Conservation (phyloP, 2,797 vertebrate species). For the Intellagama lesueurii region DNA sequence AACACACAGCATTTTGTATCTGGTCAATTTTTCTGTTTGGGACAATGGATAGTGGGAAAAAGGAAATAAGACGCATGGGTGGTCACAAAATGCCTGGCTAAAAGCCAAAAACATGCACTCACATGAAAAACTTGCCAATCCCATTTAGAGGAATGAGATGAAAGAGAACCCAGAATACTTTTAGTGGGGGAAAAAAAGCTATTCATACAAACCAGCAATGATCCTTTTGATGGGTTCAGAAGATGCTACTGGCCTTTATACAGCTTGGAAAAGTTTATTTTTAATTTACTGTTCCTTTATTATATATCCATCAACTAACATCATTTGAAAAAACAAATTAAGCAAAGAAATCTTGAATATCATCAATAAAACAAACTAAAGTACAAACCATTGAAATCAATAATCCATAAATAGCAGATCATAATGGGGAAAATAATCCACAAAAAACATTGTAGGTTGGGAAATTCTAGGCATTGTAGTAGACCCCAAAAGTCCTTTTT, state of each 20-base stretch:
- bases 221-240: background rate
- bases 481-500: no score
- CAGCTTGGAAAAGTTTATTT: no score
- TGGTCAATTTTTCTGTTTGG: constrained; percentile 69
- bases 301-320: no score
- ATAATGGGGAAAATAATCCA: no score
- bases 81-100: constrained; percentile 54
- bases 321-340: no score
- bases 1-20: constrained; percentile 73
- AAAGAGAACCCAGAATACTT: background rate
- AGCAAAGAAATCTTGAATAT: no score
- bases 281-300: no score
- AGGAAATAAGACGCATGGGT: constrained; percentile 40
- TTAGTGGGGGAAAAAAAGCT: background rate
- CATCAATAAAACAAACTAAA: no score
- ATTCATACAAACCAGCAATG: constrained; percentile 24
- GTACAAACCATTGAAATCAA: no score
- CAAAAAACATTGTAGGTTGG: no score
- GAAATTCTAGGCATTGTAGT: no score
- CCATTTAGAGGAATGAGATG: constrained; percentile 15
- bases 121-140: constrained; percentile 52
- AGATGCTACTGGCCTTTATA: background rate
- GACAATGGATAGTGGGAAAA: constrained; percentile 66
- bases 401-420: no score
- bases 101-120: constrained; percentile 49